phyloP scores from a whole-genome alignment of 2,888 invertebrate genomes.

The Andrena fulva region DNA sequence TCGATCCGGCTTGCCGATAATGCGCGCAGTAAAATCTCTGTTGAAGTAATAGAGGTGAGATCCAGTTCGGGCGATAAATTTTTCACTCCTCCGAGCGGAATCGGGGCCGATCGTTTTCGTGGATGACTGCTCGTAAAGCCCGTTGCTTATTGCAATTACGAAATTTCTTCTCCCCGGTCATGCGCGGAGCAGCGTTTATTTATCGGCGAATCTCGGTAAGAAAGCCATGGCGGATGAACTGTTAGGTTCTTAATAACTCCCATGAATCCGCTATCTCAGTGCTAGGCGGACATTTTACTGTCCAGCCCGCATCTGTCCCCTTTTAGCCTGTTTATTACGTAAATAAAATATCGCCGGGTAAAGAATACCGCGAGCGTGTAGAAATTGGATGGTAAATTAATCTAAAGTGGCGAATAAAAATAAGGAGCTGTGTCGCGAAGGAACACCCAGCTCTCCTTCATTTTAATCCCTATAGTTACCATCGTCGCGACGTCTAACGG shows the following conservation, averaged over 20 bases:
- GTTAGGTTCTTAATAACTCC: slow-evolving; percentile 23
- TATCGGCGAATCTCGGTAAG: slow-evolving; percentile 16
- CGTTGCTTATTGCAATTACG: slow-evolving; percentile 40
- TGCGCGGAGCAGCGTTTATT: slow-evolving; percentile 11
- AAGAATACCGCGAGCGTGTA: too few relatives aligned
- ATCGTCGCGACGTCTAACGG: too few relatives aligned
- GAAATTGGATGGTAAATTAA: slow-evolving; percentile 10
- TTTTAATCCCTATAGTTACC: too few relatives aligned
- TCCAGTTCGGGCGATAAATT: slow-evolving; percentile 46
- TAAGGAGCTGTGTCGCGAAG: too few relatives aligned
- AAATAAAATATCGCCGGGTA: not conserved
- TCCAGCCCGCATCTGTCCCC: not conserved
- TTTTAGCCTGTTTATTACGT: not conserved
- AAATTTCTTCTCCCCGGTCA: slow-evolving; percentile 24
- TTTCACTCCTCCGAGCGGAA: slow-evolving; percentile 14
- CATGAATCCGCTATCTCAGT: slow-evolving; percentile 9
- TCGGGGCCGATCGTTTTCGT: slow-evolving; percentile 25
- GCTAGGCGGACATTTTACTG: slow-evolving; percentile 7
- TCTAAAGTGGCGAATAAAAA: not conserved
- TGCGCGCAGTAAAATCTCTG: slow-evolving; percentile 38
- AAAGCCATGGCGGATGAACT: not conserved
- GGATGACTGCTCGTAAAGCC: slow-evolving; percentile 38
- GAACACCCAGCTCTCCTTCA: too few relatives aligned
- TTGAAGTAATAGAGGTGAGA: slow-evolving; percentile 22
- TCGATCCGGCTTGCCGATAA: slow-evolving; percentile 23